These are phyloP conservation scores for Pherbina coryleti DNA, from an alignment of 2,888 invertebrate genomes.

Conservation along the genomic window DNA sequence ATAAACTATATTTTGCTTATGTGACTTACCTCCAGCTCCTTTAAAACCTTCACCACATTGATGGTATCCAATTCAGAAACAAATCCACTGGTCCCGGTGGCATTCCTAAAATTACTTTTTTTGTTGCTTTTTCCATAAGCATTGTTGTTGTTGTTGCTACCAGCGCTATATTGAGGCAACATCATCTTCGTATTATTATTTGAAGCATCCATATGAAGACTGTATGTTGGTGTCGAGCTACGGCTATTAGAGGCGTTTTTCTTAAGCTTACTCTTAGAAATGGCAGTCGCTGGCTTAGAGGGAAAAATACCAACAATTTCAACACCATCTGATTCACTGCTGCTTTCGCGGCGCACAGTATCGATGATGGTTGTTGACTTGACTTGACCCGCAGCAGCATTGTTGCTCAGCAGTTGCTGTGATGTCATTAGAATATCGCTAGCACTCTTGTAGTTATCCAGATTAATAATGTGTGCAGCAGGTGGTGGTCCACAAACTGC, in stretches of 20 bases:
- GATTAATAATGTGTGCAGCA: slow-evolving; percentile 64
- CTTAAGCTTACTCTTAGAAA: slow-evolving; percentile 13
- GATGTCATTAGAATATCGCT: slow-evolving; percentile 67
- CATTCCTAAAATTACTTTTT: slow-evolving; percentile 41
- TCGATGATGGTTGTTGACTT: not conserved
- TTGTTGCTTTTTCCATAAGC: slow-evolving; percentile 39
- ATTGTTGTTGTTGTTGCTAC: slow-evolving; percentile 43
- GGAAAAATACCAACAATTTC: slow-evolving; percentile 67
- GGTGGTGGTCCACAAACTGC: slow-evolving; percentile 39
- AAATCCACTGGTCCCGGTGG: slow-evolving; percentile 50
- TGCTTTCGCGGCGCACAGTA: slow-evolving; percentile 56
- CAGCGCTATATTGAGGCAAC: not conserved
- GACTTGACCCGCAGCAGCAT: slow-evolving; percentile 35
- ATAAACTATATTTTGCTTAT: too few relatives aligned
- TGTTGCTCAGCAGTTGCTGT: slow-evolving; percentile 58
- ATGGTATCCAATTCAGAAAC: slow-evolving; percentile 66
- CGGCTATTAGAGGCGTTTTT: slow-evolving; percentile 9
- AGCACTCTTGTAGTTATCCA: slow-evolving; percentile 65
- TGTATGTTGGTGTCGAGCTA: slow-evolving; percentile 24
- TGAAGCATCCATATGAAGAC: slow-evolving; percentile 29
- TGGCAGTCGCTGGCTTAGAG: slow-evolving; percentile 41
- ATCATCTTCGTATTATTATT: slow-evolving; percentile 33
- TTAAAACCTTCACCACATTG: slow-evolving; percentile 70
- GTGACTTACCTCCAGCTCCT: slow-evolving; percentile 66
- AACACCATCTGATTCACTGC: slow-evolving; percentile 68